Base-by-base conservation (phyloP, 92 coral and sea anemone genomes). In the Micromussa lordhowensis region DNA sequence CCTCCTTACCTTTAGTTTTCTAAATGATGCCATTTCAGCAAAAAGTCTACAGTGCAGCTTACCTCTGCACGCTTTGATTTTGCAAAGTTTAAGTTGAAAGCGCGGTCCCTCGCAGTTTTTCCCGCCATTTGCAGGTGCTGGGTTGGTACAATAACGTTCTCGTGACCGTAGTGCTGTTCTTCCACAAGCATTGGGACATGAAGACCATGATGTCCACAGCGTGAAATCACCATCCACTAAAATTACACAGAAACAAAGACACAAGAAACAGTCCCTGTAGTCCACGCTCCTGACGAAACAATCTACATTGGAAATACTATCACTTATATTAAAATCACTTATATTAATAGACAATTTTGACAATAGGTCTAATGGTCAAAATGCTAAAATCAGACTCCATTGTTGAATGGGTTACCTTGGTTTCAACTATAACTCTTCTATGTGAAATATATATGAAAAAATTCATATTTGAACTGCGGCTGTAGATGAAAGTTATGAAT, bases 91-190 rank as follows among this genome's bases (percentile, higher is more conserved):
- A 29, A 97, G 92, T 77, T 97, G 98, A 79, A 97, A 97, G 82
- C 99, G 89, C 3, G 98, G 98, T 51, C 99, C 99, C 9, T 93
- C 98, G 71, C 99, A 97, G 86, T 97, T 96, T 80, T 88, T 92
- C 75, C 99, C 99, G 75, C 96, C 95, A 84, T 93, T 97, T 35
- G 92, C 91, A 4, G 99, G 99, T 35, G 98, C 92, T 35, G 99
- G 99, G 75, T 91, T 93, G 59, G 99, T 97, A 70, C 99, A 97
- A 85, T 97, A 97, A 21, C 99, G 91, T 80, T 97, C 99, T 88
- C 98, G 98, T 82, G 99, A 97, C 71, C 98, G 91, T 49, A 97
- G 85, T 10, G 99, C 94, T 32, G 98, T 94, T 48, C 96, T 77
- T 18, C 98, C 98, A 82, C 99, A 97, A 15, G 94, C 91, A 13